A percentile compares a stretch with the other conserved stretches of the same genome.
phyloP scores from a whole-genome alignment of 1,140 invertebrate genomes.

The Argopecten irradians region DNA sequence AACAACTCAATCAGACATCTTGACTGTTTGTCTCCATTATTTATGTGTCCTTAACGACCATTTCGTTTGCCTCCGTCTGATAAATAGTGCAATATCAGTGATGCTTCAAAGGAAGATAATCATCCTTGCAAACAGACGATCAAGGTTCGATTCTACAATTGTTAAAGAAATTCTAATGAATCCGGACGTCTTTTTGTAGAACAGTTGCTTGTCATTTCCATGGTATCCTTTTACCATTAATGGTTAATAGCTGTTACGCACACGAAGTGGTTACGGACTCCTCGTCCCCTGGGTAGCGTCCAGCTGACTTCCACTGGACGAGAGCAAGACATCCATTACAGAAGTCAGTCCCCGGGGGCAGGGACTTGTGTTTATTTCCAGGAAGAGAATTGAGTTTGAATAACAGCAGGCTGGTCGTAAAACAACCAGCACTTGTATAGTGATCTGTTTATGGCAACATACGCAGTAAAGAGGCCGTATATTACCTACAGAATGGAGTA shows the following conservation, averaged over 20 bases:
- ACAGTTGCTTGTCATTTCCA: not conserved
- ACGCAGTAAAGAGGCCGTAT: not conserved
- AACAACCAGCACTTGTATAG: conserved; percentile 16
- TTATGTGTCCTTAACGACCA: not conserved
- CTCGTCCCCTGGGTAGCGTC: not conserved
- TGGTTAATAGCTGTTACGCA: not conserved
- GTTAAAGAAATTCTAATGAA: not conserved
- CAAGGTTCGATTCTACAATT: not conserved
- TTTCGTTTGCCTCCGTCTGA: too few relatives aligned
- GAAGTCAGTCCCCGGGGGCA: conserved; percentile 3
- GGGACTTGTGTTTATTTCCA: not conserved
- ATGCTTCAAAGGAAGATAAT: not conserved
- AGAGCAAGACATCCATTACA: conserved; percentile 1
- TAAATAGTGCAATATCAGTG: not conserved
- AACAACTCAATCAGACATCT: not conserved
- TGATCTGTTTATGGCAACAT: conserved; percentile 15
- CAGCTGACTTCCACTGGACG: conserved; percentile 3
- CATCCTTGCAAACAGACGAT: not conserved
- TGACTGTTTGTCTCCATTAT: not conserved
- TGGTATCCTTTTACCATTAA: not conserved
- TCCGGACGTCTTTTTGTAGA: not conserved
- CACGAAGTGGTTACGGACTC: not conserved
- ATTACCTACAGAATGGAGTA: not conserved
- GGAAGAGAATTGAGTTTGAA: not conserved
- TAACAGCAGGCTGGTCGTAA: not conserved